Conservation (phyloP, 2,888 invertebrate species). For the Scrobipalpa costella region DNA sequence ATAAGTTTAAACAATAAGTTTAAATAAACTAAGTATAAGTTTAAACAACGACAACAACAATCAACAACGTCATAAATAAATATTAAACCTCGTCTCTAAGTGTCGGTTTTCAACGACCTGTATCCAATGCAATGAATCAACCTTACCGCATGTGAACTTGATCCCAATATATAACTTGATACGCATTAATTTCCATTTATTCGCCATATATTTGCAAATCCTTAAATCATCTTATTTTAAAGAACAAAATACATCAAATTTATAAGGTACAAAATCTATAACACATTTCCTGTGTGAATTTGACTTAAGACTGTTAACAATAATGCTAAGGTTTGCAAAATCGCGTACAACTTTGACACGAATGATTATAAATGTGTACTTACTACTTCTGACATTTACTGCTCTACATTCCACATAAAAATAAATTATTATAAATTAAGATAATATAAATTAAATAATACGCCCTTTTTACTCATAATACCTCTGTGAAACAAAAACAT, state of each 20-base stretch:
- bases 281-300: neutral
- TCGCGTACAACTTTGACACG: slow-evolving; percentile 4
- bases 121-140: neutral
- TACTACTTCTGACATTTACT: slow-evolving; percentile 17
- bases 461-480: too few relatives aligned
- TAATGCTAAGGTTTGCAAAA: neutral
- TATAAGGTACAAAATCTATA: neutral
- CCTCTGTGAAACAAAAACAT: too few relatives aligned
- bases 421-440: neutral
- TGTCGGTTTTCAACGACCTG: neutral
- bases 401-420: neutral
- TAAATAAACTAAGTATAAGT: too few relatives aligned
- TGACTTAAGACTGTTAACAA: slow-evolving; percentile 2
- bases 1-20: too few relatives aligned
- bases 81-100: slow-evolving; percentile 5
- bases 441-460: neutral
- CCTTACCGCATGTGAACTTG: neutral
- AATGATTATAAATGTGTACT: slow-evolving; percentile 23
- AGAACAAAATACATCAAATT: neutral
- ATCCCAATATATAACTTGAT: neutral
- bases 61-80: too few relatives aligned
- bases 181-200: neutral
- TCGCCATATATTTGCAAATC: neutral
- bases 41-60: too few relatives aligned
- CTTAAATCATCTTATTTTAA: neutral